Base-by-base conservation (phyloP, 2,888 invertebrate species). In the Cryptocephalus moraei region DNA sequence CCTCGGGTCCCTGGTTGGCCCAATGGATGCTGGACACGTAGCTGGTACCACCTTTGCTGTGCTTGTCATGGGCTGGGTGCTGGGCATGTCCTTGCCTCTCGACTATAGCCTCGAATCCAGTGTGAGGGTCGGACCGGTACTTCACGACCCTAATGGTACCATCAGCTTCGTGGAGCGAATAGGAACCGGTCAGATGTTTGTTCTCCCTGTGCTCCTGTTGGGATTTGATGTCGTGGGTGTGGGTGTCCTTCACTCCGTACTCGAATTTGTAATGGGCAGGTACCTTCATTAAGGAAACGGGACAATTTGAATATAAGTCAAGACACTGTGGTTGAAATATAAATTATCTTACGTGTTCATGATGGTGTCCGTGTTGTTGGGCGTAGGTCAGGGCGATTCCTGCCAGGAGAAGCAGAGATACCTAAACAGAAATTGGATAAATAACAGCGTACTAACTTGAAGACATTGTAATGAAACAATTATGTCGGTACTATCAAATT, bases 181-280 rank as follows among this genome's bases (percentile, higher is more conserved):
- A 70, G 8, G 54, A 59, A 32, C 70, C 71, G 41, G 65, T 64
- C 33, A 66, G 68, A 10, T 62, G 54, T 46, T 69, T 62, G 8
- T 69, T 69, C 46, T 69, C 62, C 32, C 68, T 61, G 40, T 63
- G 62, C 54, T 71, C 71, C 44, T 63, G 59, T 48, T 70, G 69
- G 13, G 61, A 59, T 52, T 71, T 67, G 45, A 61, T 55, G 55
- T 71, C 70, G 22, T 66, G 63, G 33, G 70, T 69, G 43, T 71
- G 67, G 9, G 66, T 63, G 50, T 71, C 71, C 45, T 64, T 58
- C 9, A 71, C 70, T 4, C 68, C 68, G 47, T 71, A 71, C 39
- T 63, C 64, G 54, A 65, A 71, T 52, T 65, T 60, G 53, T 70
- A 70, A 38, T 61, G 56, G 36, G 62, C 49, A 12, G 48, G 44